A percentile compares a stretch with the other conserved stretches of the same genome.
These are phyloP conservation scores for Hirtodrosophila alboralis DNA, from an alignment of 2,888 invertebrate genomes.

Conservation along the genomic window DNA sequence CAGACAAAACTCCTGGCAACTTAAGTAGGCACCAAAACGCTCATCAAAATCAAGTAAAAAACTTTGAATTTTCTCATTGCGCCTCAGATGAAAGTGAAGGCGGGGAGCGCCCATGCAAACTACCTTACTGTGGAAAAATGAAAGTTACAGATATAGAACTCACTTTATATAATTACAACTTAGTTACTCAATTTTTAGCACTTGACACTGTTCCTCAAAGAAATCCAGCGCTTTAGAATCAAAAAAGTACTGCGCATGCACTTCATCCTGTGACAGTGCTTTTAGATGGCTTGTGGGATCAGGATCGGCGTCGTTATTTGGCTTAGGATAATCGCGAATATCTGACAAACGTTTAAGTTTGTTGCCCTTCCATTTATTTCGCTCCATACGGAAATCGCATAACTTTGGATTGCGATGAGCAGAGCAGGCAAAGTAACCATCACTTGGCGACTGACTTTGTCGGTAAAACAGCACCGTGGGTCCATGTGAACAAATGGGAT, in stretches of 20 bases:
- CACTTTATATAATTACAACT: background rate
- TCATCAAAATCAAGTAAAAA: constrained; percentile 93
- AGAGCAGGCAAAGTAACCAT: constrained; percentile 91
- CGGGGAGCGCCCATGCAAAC: constrained; percentile 95
- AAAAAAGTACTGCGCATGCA: constrained; percentile 95
- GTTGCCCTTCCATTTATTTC: constrained; percentile 40
- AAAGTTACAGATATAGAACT: background rate
- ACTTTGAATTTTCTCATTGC: constrained; percentile 85
- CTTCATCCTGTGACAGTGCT: constrained; percentile 89
- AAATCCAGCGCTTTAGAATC: constrained; percentile 88
- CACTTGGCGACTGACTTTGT: constrained; percentile 49
- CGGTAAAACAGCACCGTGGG: constrained; percentile 90
- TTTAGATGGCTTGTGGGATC: constrained; percentile 89
- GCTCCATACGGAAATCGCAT: constrained; percentile 88
- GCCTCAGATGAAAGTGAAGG: constrained; percentile 88
- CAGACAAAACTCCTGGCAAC: constrained; percentile 88
- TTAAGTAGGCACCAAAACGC: constrained; percentile 88
- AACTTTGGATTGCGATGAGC: constrained; percentile 92
- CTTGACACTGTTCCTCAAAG: constrained; percentile 87
- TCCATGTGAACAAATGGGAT: constrained; percentile 91
- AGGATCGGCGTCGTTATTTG: background rate
- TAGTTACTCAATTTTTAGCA: constrained; percentile 86
- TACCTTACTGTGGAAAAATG: constrained; percentile 86
- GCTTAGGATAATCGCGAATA: constrained; percentile 35
- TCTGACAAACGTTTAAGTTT: background rate